Evolutionary conservation across 2,888 invertebrate species (phyloP).

Genomic region (Dendrolimus houi): DNA sequence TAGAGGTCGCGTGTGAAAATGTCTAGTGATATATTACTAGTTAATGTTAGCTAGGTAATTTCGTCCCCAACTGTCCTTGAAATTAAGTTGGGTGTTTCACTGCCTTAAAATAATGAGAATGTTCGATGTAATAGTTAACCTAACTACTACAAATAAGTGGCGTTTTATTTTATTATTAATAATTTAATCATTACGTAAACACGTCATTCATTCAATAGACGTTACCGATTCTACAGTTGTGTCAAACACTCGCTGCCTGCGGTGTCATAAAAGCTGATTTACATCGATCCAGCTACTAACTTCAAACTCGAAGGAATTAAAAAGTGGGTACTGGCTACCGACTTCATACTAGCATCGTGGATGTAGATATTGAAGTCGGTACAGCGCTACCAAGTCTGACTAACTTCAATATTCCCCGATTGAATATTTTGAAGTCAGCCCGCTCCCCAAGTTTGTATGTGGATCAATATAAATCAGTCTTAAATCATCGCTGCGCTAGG

Average conservation of each 20-base stretch:
- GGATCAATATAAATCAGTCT: no score
- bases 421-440: no score
- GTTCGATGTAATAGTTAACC: conserved; percentile 62
- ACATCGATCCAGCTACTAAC: no score
- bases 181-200: conserved; percentile 29
- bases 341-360: not conserved
- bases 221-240: not conserved
- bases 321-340: not conserved
- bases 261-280: no score
- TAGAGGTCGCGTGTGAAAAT: conserved; percentile 71
- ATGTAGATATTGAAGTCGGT: no score
- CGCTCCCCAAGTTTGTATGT: no score
- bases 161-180: conserved; percentile 33
- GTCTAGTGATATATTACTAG: conserved; percentile 70
- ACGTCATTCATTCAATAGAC: conserved; percentile 18
- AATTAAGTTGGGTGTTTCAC: conserved; percentile 75
- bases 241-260: no score
- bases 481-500: no score
- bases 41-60: conserved; percentile 75
- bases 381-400: no score
- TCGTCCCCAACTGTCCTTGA: conserved; percentile 73
- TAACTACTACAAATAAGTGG: conserved; percentile 67
- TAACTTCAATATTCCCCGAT: no score
- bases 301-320: not conserved
- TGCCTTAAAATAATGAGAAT: conserved; percentile 69